A percentile compares a stretch with the other conserved stretches of the same genome.
Conservation (phyloP, 2,888 invertebrate species). For the Cantharis flavilabris region DNA sequence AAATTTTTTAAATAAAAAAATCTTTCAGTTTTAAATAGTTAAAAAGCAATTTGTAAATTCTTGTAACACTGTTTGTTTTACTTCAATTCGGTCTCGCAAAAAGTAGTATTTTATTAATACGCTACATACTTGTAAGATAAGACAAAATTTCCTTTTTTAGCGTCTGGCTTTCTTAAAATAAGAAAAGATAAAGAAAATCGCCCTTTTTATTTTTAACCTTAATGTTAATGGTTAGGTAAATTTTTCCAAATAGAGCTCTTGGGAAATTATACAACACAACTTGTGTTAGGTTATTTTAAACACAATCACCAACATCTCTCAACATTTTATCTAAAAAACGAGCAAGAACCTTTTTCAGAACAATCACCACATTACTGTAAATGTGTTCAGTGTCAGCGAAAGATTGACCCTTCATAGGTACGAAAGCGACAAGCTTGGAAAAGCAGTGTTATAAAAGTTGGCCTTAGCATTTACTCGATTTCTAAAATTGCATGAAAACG, state of each 20-base stretch:
- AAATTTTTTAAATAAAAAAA: not conserved
- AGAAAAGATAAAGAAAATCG: not conserved
- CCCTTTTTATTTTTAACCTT: not conserved
- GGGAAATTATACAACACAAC: conserved; percentile 19
- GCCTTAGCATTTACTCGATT: conserved; percentile 3
- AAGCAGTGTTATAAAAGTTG: not conserved
- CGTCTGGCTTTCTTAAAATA: not conserved
- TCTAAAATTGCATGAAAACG: conserved; percentile 3
- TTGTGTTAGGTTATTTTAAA: conserved; percentile 8
- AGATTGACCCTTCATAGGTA: conserved; percentile 14
- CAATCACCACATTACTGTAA: conserved; percentile 17
- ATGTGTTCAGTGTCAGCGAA: conserved; percentile 19
- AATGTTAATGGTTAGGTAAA: conserved; percentile 5
- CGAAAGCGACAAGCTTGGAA: conserved; percentile 6
- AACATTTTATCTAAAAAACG: conserved; percentile 4
- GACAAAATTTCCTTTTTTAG: not conserved
- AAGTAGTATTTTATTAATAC: not conserved
- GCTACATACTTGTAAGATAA: not conserved
- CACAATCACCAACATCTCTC: conserved; percentile 6
- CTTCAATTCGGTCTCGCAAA: not conserved
- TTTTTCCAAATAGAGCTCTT: conserved; percentile 5
- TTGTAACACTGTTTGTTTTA: not conserved
- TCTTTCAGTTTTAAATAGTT: not conserved
- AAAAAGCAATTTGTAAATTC: not conserved
- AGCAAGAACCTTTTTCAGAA: conserved; percentile 15